Evolutionary conservation across 2,888 invertebrate species (phyloP), one percentile per base, ranked within the genome.

Genomic region (Sminthurides aquaticus): DNA sequence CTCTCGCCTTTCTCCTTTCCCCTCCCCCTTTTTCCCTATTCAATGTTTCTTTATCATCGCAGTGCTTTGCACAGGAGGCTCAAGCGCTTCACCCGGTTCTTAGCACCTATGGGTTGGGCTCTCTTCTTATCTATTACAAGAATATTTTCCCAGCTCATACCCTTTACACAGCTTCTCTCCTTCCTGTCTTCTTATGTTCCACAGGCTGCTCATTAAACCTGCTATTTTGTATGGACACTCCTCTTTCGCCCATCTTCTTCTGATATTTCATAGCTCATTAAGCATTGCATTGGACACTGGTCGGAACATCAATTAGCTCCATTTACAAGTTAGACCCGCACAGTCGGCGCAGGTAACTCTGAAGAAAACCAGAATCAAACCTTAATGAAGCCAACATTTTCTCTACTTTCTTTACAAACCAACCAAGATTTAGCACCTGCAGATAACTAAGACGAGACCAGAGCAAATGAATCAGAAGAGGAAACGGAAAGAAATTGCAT

Each of bases 381-480:
- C 8, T 34, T 34, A 34, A 34, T 34, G 43, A 34, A 34, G 8
- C 15, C 15, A 15, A 34, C 15, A 34, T 34, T 15, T 5, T 5
- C 43, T 34, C 15, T 34, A 11, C 5, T 34, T 34, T 34, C 43
- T 15, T 5, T 5, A 11, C 5, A 34, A 15, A 34, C 43, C 43
- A 34, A 34, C 8, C 43, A 34, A 34, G 43, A 34, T n/a, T n/a
- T n/a, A n/a, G n/a, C n/a, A n/a, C n/a, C n/a, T n/a, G n/a, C n/a
- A n/a, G n/a, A n/a, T n/a, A n/a, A n/a, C n/a, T n/a, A n/a, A n/a
- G n/a, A n/a, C n/a, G n/a, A n/a, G n/a, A n/a, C n/a, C n/a, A n/a
- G n/a, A n/a, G n/a, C n/a, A n/a, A 57, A 57, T 57, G 3, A 22
- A 22, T 20, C 15, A 27, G 29, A 34, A 58, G 48, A 58, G 43